Evolutionary conservation across 2,113 vertebrate species (phyloP).

Genomic region (Marmota monax): DNA sequence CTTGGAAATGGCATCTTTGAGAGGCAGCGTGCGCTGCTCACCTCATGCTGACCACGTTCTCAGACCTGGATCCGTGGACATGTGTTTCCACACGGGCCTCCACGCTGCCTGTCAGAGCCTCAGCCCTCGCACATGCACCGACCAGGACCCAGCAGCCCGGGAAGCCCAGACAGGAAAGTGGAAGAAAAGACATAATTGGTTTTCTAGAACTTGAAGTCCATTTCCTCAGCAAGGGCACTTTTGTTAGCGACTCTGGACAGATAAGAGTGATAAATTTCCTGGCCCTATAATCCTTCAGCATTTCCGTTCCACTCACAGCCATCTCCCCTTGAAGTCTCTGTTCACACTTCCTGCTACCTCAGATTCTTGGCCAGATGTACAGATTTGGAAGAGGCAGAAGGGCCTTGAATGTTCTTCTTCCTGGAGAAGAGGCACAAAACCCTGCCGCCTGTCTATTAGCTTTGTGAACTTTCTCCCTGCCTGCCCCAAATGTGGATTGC

Average conservation of each 20-base stretch:
- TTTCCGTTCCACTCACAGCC: conserved; percentile 66
- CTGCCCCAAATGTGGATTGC: background rate
- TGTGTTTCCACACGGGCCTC: background rate
- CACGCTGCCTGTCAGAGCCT: fast-evolving
- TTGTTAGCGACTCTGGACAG: conserved; percentile 72
- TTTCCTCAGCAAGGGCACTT: conserved; percentile 75
- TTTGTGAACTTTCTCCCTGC: background rate
- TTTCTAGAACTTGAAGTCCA: conserved; percentile 78
- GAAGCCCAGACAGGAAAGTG: conserved; percentile 62
- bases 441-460: conserved; percentile 50
- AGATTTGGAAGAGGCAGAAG: conserved; percentile 75
- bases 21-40: fast-evolving
- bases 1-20: background rate
- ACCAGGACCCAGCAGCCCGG: background rate
- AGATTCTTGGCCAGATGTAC: conserved; percentile 78
- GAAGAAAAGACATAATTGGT: conserved; percentile 69
- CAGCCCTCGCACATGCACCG: background rate
- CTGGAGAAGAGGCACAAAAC: conserved; percentile 64
- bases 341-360: conserved; percentile 78
- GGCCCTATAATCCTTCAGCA: conserved; percentile 71
- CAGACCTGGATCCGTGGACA: fast-evolving
- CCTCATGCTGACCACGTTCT: fast-evolving
- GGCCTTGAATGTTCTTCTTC: conserved; percentile 63
- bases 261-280: conserved; percentile 70
- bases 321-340: conserved; percentile 76